phyloP scores from a whole-genome alignment of 2,113 vertebrate genomes.

The Podocnemis expansa region DNA sequence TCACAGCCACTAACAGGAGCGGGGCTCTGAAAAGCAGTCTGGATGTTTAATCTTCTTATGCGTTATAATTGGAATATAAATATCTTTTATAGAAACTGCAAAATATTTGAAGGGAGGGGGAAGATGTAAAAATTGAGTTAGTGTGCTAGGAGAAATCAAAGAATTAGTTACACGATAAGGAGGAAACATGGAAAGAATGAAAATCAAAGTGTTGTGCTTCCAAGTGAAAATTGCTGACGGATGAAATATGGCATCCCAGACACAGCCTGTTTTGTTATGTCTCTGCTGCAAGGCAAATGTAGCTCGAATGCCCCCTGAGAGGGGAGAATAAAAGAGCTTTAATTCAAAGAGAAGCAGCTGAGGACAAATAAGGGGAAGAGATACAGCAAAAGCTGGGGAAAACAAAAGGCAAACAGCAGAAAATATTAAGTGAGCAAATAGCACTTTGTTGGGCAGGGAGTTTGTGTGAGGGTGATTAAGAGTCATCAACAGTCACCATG shows the following conservation, averaged over 20 bases:
- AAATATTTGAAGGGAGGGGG: background rate
- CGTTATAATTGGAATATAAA: slow-evolving; percentile 61
- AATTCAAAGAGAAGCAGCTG: slow-evolving; percentile 47
- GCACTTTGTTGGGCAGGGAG: background rate
- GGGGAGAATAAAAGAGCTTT: slow-evolving; percentile 64
- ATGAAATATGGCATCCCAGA: slow-evolving; percentile 28
- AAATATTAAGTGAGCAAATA: background rate
- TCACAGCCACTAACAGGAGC: background rate
- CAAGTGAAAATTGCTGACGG: slow-evolving; percentile 9
- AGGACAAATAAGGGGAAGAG: slow-evolving; percentile 55
- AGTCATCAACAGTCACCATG: no score
- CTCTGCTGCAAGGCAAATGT: slow-evolving; percentile 35
- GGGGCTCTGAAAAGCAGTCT: background rate
- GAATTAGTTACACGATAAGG: background rate
- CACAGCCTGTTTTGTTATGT: slow-evolving; percentile 39
- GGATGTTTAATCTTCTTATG: slow-evolving; percentile 24
- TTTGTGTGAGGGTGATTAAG: background rate
- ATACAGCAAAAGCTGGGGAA: background rate
- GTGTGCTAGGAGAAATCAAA: background rate
- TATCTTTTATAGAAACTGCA: slow-evolving; percentile 37
- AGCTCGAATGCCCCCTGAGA: slow-evolving; percentile 16
- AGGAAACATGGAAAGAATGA: slow-evolving; percentile 16
- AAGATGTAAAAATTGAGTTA: slow-evolving; percentile 26
- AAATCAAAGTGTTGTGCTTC: slow-evolving; percentile 30
- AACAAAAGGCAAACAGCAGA: background rate